These are phyloP conservation scores for Anoplopoma fimbria DNA, from an alignment of 2,113 vertebrate species.

Conservation along the genomic window DNA sequence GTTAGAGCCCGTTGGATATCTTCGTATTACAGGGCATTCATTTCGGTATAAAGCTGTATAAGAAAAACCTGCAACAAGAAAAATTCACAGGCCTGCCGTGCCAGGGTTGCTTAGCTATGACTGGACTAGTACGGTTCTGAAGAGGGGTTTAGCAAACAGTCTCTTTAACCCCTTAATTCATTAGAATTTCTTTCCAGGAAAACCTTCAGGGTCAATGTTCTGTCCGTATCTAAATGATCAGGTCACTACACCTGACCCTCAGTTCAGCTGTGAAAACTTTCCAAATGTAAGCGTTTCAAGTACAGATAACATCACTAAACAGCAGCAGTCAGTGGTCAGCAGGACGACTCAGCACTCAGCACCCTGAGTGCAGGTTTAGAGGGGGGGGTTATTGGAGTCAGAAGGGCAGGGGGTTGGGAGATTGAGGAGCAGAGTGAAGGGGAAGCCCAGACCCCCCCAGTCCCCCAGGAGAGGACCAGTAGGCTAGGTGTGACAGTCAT, in stretches of 20 bases:
- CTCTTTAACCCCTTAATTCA: not conserved
- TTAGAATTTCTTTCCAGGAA: not conserved
- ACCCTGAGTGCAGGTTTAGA: slow-evolving; percentile 5
- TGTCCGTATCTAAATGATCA: not conserved
- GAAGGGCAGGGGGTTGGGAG: slow-evolving; percentile 36
- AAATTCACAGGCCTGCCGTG: not conserved
- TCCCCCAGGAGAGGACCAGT: slow-evolving; percentile 58
- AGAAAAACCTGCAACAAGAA: not conserved
- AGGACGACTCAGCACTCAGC: slow-evolving; percentile 61
- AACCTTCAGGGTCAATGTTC: not conserved
- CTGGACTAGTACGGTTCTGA: not conserved
- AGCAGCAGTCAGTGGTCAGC: slow-evolving; percentile 41
- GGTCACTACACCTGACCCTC: slow-evolving; percentile 2
- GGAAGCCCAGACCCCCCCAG: slow-evolving; percentile 63
- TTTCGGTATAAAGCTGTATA: not conserved
- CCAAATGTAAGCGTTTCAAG: not conserved
- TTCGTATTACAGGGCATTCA: not conserved
- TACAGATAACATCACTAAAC: slow-evolving; percentile 33
- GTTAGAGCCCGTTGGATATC: not conserved
- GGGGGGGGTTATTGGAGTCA: slow-evolving; percentile 10
- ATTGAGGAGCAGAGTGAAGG: slow-evolving; percentile 40
- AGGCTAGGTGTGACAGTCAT: slow-evolving; percentile 72
- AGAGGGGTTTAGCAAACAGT: not conserved
- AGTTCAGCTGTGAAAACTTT: not conserved
- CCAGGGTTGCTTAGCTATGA: not conserved